Percentiles rank a stretch among this genome's conserved stretches.
Conservation (phyloP, 2,888 invertebrate species). For the Celastrina argiolus region DNA sequence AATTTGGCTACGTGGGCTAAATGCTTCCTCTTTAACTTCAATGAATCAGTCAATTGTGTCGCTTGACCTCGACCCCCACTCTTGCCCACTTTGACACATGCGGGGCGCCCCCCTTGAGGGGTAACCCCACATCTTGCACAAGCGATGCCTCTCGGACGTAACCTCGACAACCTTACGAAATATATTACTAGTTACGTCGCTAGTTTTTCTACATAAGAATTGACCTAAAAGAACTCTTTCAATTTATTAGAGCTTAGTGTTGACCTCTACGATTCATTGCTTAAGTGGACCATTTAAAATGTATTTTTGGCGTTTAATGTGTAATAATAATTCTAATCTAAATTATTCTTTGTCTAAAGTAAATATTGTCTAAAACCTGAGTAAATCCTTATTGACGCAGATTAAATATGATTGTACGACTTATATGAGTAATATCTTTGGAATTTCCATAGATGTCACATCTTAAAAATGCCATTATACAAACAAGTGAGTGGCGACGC, state of each 20-base stretch:
- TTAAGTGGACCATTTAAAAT: background rate
- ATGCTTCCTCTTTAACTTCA: conserved; percentile 30
- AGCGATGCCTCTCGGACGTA: conserved; percentile 8
- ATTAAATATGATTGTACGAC: background rate
- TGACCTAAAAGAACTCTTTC: background rate
- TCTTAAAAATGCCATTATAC: no score
- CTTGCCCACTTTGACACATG: conserved; percentile 13
- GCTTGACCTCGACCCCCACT: conserved; percentile 29
- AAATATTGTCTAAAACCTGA: background rate
- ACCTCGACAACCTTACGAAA: conserved; percentile 7
- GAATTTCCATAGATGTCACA: background rate
- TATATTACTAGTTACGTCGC: background rate
- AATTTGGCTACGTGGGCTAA: conserved; percentile 22
- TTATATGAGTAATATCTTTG: no score
- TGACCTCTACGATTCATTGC: background rate
- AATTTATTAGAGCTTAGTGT: background rate
- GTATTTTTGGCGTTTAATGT: background rate
- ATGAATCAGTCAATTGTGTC: conserved; percentile 34
- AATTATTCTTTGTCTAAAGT: background rate
- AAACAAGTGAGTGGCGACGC: no score
- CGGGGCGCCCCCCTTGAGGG: background rate
- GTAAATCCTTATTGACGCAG: background rate
- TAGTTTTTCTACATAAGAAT: background rate
- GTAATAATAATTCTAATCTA: background rate
- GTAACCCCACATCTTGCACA: background rate